These are phyloP conservation scores for Danio jaintianensis DNA, from an alignment of 2,797 vertebrate genomes.

Conservation along the genomic window DNA sequence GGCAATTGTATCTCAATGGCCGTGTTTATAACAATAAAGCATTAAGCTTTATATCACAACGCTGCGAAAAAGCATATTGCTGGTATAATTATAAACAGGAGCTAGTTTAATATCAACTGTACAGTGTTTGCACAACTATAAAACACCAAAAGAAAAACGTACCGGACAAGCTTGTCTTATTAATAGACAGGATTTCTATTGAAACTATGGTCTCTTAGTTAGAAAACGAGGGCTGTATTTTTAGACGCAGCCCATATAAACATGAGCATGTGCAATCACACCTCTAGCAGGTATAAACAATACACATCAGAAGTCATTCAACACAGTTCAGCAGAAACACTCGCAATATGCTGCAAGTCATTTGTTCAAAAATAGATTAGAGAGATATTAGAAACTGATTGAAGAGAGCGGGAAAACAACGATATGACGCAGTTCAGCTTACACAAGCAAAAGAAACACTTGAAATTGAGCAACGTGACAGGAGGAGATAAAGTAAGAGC, in stretches of 20 bases:
- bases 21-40: slow-evolving; percentile 43
- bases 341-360: slow-evolving; percentile 61
- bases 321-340: slow-evolving; percentile 54
- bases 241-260: slow-evolving; percentile 47
- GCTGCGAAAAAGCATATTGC: slow-evolving; percentile 40
- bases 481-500: slow-evolving; percentile 1
- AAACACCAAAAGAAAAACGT: slow-evolving; percentile 43
- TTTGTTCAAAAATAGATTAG: slow-evolving; percentile 70
- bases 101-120: slow-evolving; percentile 45
- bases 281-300: slow-evolving; percentile 52
- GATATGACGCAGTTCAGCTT: slow-evolving; percentile 67
- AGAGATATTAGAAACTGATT: slow-evolving; percentile 56
- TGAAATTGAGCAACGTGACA: not conserved
- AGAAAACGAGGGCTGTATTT: slow-evolving; percentile 41
- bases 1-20: slow-evolving; percentile 32
- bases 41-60: slow-evolving; percentile 43
- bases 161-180: slow-evolving; percentile 27
- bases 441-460: slow-evolving; percentile 26
- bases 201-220: slow-evolving; percentile 40
- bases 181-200: slow-evolving; percentile 55
- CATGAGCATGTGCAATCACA: slow-evolving; percentile 24
- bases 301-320: slow-evolving; percentile 58
- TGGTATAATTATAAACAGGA: slow-evolving; percentile 33
- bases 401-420: slow-evolving; percentile 53
- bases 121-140: slow-evolving; percentile 46